phyloP scores from a whole-genome alignment of 1,140 invertebrate species.

The Drosophila arizonae region DNA sequence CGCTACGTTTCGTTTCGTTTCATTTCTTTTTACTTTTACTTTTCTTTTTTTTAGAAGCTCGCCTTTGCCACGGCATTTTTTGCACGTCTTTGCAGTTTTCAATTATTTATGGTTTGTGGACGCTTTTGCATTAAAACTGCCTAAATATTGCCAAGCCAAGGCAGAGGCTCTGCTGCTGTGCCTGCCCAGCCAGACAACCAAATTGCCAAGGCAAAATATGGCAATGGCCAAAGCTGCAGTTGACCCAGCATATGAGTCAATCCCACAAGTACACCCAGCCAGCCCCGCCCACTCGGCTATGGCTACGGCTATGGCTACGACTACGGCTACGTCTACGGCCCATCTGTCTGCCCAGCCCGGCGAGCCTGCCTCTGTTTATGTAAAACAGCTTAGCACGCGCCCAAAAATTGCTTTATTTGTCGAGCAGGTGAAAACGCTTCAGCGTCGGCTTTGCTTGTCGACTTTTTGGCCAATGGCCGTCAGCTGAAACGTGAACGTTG shows the following conservation, averaged over 20 bases:
- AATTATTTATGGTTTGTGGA: conserved; percentile 75
- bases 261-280: conserved; percentile 12
- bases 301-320: no score
- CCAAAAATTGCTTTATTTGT: conserved; percentile 64
- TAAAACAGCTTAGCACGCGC: conserved; percentile 60
- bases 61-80: conserved; percentile 54
- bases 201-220: conserved; percentile 60
- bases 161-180: conserved; percentile 5
- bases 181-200: conserved; percentile 42
- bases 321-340: no score
- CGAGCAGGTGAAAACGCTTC: conserved; percentile 46
- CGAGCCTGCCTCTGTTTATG: conserved; percentile 37
- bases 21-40: conserved; percentile 9
- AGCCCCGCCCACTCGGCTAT: no score
- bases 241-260: conserved; percentile 64
- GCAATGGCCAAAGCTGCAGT: conserved; percentile 44
- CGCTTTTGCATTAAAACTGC: conserved; percentile 72
- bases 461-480: conserved; percentile 28
- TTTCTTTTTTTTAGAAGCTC: conserved; percentile 41
- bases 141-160: conserved; percentile 55
- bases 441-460: conserved; percentile 27
- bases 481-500: conserved; percentile 32
- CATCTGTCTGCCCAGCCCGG: no score
- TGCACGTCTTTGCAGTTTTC: conserved; percentile 71
- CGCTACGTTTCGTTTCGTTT: conserved; percentile 17